A percentile compares a stretch with the other conserved stretches of the same genome.
Evolutionary conservation across 1,140 invertebrate genomes (phyloP).

Genomic region (Penaeus indicus): DNA sequence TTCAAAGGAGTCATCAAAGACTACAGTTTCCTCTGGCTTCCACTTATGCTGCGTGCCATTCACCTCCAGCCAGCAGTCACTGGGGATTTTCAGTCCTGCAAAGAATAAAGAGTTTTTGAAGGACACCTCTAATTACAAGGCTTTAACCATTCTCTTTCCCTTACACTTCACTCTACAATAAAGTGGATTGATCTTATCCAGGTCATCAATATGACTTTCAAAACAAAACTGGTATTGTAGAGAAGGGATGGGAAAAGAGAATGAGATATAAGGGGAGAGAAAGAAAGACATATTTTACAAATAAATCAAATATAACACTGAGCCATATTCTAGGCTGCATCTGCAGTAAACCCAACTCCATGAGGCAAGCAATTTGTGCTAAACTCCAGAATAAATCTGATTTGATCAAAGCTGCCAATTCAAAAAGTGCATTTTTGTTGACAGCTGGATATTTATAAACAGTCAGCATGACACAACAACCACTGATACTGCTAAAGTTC

Average conservation of each 20-base stretch:
- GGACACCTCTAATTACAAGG: too few species aligned
- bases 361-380: too few species aligned
- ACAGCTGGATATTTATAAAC: background rate
- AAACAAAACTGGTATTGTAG: too few species aligned
- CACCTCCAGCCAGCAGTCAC: slow-evolving; percentile 54
- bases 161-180: too few species aligned
- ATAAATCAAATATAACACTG: background rate
- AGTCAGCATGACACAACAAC: background rate
- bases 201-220: too few species aligned
- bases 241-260: background rate
- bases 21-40: slow-evolving; percentile 13
- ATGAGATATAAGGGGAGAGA: background rate
- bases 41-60: slow-evolving; percentile 45
- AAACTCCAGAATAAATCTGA: too few species aligned
- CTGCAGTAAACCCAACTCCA: too few species aligned
- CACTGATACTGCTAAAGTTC: too few species aligned
- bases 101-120: background rate
- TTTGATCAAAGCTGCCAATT: background rate
- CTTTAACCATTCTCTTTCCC: too few species aligned
- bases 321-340: too few species aligned
- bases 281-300: background rate
- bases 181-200: too few species aligned
- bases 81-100: slow-evolving; percentile 45
- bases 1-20: slow-evolving; percentile 60
- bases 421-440: background rate